phyloP scores from a whole-genome alignment of 2,797 vertebrate genomes.

The Scarus forsteni region DNA sequence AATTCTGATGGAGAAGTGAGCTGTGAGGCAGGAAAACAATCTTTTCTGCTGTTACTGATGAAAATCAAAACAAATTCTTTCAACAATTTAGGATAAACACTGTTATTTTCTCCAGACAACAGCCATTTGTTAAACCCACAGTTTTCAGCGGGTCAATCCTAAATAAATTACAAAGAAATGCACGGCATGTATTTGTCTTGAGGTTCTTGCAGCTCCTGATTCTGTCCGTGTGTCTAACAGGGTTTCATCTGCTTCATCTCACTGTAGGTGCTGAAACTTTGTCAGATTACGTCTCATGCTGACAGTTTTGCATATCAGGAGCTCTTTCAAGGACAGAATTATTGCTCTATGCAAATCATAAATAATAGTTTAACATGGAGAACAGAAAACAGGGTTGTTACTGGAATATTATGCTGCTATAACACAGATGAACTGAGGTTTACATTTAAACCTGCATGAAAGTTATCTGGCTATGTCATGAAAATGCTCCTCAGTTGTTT shows the following conservation, averaged over 20 bases:
- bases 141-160: conserved; percentile 46
- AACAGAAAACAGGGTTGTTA: neutral
- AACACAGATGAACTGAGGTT: neutral
- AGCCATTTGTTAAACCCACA: conserved; percentile 41
- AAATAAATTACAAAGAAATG: conserved; percentile 62
- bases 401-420: no score
- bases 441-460: neutral
- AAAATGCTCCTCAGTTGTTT: neutral
- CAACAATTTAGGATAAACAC: conserved; percentile 15
- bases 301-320: neutral
- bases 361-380: neutral
- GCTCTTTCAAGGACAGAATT: neutral
- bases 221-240: neutral
- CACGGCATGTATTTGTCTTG: conserved; percentile 49
- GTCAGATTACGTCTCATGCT: neutral
- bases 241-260: neutral
- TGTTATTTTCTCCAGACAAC: conserved; percentile 52
- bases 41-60: conserved; percentile 12
- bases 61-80: conserved; percentile 28
- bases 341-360: neutral
- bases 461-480: conserved; percentile 1
- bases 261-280: neutral
- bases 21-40: no score
- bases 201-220: conserved; percentile 9
- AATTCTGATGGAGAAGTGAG: no score